Percentiles rank a stretch among this genome's conserved stretches.
Conservation (phyloP, 1,140 invertebrate species). For the Zaprionus vittiger region DNA sequence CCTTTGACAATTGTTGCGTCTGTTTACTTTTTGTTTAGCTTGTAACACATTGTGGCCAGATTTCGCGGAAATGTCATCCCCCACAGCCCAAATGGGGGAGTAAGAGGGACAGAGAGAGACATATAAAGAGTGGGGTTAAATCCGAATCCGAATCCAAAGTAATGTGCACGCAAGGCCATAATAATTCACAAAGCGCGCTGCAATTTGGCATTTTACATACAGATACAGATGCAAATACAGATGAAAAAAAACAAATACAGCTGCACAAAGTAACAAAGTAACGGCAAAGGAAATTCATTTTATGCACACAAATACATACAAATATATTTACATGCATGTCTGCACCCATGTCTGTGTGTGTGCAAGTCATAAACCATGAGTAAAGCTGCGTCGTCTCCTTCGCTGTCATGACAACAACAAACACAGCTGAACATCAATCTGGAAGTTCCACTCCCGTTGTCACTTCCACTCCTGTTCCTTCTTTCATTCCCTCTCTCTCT, state of each 20-base stretch:
- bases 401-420: slow-evolving; percentile 34
- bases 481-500: not conserved
- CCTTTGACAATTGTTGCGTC: slow-evolving; percentile 51
- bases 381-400: slow-evolving; percentile 29
- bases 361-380: slow-evolving; percentile 46
- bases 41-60: slow-evolving; percentile 78
- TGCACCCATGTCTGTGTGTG: slow-evolving; percentile 9
- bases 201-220: slow-evolving; percentile 60
- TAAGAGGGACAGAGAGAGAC: not conserved
- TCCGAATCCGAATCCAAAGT: slow-evolving; percentile 33
- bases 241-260: not conserved
- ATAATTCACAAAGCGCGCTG: slow-evolving; percentile 69
- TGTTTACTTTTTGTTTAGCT: slow-evolving; percentile 32
- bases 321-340: slow-evolving; percentile 5
- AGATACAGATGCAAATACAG: slow-evolving; percentile 8
- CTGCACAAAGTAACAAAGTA: slow-evolving; percentile 16
- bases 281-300: slow-evolving; percentile 12
- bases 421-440: slow-evolving; percentile 38
- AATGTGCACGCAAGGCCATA: slow-evolving; percentile 62
- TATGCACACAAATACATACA: slow-evolving; percentile 4
- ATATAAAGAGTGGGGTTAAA: not conserved
- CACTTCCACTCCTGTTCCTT: not conserved
- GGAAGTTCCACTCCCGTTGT: slow-evolving; percentile 6
- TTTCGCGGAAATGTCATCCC: slow-evolving; percentile 63
- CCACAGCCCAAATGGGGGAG: not conserved